Conservation (phyloP, 2,113 vertebrate species). For the Calidris pugnax region DNA sequence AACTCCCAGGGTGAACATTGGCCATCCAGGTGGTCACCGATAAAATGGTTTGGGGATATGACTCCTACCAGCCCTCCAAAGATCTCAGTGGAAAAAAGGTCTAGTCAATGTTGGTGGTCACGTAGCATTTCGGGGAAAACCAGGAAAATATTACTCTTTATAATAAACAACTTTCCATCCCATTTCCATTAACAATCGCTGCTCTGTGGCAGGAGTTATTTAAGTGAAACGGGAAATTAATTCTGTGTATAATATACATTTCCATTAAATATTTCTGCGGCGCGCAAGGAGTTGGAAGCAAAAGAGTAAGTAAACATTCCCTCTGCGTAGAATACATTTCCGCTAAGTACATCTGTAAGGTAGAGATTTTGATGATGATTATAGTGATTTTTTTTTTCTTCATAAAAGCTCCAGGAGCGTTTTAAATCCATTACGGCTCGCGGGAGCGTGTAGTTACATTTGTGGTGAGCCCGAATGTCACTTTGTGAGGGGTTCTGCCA, state of each 20-base stretch:
- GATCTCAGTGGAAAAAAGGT: not conserved
- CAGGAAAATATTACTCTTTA: not conserved
- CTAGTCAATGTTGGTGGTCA: not conserved
- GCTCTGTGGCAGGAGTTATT: not conserved
- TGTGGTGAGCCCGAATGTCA: not conserved
- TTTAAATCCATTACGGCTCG: not conserved
- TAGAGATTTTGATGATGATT: not conserved
- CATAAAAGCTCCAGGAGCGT: not conserved
- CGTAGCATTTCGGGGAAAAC: not conserved
- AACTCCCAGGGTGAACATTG: accelerated
- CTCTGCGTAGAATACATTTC: not conserved
- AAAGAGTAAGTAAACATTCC: conserved; percentile 2
- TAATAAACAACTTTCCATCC: not conserved
- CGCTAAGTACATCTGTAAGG: not conserved
- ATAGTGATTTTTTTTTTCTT: not conserved
- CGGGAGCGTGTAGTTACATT: not conserved
- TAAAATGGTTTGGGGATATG: not conserved
- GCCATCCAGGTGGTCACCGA: not conserved
- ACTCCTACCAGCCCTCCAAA: not conserved
- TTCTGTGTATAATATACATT: not conserved
- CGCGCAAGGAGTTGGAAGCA: not conserved
- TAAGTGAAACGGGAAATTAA: not conserved
- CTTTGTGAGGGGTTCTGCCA: not conserved
- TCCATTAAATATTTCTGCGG: conserved; percentile 1
- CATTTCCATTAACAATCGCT: not conserved